Evolutionary conservation across 1,140 invertebrate genomes (phyloP), one percentile per base, ranked within the genome.

Genomic region (Gryon sp.): DNA sequence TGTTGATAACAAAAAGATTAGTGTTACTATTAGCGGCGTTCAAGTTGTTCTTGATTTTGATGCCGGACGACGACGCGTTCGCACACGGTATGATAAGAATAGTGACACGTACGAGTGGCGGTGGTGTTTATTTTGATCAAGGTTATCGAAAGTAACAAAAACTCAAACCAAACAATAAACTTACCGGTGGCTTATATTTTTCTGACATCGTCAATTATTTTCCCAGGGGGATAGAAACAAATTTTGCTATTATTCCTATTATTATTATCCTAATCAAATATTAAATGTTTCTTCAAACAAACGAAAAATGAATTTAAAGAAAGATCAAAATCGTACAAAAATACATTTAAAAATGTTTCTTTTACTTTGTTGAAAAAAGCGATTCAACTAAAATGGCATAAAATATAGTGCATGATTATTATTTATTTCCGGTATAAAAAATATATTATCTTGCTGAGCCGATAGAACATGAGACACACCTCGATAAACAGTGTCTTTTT

Each of bases 401-500:
- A 16, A 43, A 20, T 12, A 7, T 43, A 20, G 8, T 12, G 20
- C 41, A 4, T 2, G 14, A 12, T 46, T 50, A 22, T 40, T 69
- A 70, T 70, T 60, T 60, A 70, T 70, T 70, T 60, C 41, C 16
- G 6, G 52, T 59, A 1, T 14, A 1, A 36, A 43, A 50, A 60
- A 62, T 36, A 52, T 12, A 24, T 11, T 28, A 30, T 30, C 36
- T 20, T 36, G 9, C n/a, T n/a, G n/a, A n/a, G n/a, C n/a, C 15
- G 6, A 48, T 34, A 53, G 53, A 70, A 70, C 30, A 18, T 36
- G 15, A 16, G 46, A 40, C 66, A 70, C 66, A 36, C 55, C 55
- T 62, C 46, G 48, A 52, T 60, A 63, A 72, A 55, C 48, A 55
- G 4, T 30, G 48, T 22, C 48, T 60, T 72, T 28, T 59, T 62